Percentiles rank a stretch among this genome's conserved stretches.
Conservation (phyloP, 2,888 invertebrate genomes). For the Agrotis segetum region DNA sequence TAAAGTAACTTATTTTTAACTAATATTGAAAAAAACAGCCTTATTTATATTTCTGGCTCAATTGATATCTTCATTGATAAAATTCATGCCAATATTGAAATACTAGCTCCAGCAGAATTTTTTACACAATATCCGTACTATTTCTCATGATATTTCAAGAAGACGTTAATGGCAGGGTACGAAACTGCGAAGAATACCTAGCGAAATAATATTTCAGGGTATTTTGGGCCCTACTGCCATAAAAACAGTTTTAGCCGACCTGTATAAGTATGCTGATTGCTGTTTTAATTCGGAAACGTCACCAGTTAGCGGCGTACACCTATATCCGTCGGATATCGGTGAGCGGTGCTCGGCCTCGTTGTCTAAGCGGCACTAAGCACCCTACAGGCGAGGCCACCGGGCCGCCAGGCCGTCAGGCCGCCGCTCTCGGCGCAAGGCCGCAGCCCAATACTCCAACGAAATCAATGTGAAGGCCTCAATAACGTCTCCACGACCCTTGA, state of each 20-base stretch:
- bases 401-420: conserved; percentile 73
- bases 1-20: neutral
- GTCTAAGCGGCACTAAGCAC: conserved; percentile 72
- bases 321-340: conserved; percentile 79
- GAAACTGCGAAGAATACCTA: too few relatives aligned
- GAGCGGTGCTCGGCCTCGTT: conserved; percentile 72
- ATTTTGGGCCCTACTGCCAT: too few relatives aligned
- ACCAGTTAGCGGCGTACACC: conserved; percentile 58
- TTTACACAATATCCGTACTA: too few relatives aligned
- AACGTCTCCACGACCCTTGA: conserved; percentile 47
- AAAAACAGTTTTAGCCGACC: neutral
- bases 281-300: conserved; percentile 29
- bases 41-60: neutral
- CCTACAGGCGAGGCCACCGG: conserved; percentile 74
- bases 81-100: too few relatives aligned
- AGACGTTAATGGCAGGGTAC: too few relatives aligned
- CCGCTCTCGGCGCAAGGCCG: conserved; percentile 75
- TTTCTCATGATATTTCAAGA: too few relatives aligned
- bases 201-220: too few relatives aligned
- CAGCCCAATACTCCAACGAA: conserved; percentile 70
- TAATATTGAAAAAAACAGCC: too few relatives aligned
- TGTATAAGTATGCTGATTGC: neutral
- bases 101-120: too few relatives aligned
- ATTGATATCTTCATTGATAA: neutral
- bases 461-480: conserved; percentile 66